A percentile compares a stretch with the other conserved stretches of the same genome.
These are phyloP conservation scores for Pantherophis alleghaniensis DNA, from an alignment of 2,797 vertebrate species.

Conservation along the genomic window DNA sequence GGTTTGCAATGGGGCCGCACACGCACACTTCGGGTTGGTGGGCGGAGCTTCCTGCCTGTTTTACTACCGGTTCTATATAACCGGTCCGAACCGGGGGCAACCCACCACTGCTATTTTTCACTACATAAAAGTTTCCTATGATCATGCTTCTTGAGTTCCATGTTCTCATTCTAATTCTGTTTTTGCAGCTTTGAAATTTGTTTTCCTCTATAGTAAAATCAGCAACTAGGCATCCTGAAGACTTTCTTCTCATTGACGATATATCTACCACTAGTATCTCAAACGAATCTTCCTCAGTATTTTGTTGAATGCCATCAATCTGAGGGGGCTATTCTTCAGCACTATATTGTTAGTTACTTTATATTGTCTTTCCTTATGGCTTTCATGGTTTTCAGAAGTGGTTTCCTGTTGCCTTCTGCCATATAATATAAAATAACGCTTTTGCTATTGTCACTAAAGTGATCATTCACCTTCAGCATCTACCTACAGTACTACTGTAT, in stretches of 20 bases:
- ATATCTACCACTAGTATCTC: not conserved
- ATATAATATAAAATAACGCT: not conserved
- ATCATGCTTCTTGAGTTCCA: not conserved
- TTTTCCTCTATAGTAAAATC: not conserved
- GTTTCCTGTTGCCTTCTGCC: not conserved
- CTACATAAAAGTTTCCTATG: not conserved
- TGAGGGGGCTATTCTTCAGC: not conserved
- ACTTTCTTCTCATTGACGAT: not conserved
- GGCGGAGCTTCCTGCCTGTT: too few species aligned
- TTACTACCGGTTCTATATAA: too few species aligned
- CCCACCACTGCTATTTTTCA: not conserved
- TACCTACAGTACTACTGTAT: not conserved
- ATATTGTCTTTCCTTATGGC: not conserved
- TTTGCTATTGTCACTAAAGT: not conserved
- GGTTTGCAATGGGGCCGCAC: too few species aligned
- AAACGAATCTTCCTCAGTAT: not conserved
- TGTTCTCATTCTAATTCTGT: not conserved
- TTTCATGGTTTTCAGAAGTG: not conserved
- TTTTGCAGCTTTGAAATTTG: not conserved
- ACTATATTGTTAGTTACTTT: not conserved
- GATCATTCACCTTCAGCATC: not conserved
- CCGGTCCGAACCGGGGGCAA: too few species aligned
- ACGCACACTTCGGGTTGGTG: too few species aligned
- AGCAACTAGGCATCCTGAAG: not conserved
- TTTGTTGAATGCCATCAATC: not conserved